Conservation (phyloP, 2,888 invertebrate genomes). For the Drosophila kanekoi region DNA sequence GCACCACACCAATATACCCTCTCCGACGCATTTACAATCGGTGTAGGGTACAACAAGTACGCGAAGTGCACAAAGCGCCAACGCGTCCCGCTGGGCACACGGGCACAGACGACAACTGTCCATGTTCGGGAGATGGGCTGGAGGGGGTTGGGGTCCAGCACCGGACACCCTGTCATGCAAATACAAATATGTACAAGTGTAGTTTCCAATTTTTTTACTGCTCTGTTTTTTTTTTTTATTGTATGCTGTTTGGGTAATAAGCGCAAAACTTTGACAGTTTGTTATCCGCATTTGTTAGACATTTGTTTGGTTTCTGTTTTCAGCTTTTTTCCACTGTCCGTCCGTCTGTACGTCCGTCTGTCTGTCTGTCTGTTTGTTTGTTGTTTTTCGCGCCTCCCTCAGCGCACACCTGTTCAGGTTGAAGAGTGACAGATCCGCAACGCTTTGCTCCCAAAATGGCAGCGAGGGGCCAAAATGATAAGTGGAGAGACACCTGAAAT, state of each 20-base stretch:
- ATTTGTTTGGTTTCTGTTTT: conserved; percentile 39
- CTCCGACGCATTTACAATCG: too few species aligned
- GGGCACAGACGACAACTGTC: conserved; percentile 57
- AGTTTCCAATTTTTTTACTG: conserved; percentile 36
- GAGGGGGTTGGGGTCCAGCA: conserved; percentile 5
- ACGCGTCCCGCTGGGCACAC: conserved; percentile 58
- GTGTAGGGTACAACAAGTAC: conserved; percentile 10
- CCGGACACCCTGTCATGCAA: conserved; percentile 64
- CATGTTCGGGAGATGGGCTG: conserved; percentile 21
- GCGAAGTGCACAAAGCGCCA: conserved; percentile 31
- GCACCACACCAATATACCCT: too few species aligned
- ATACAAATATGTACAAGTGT: conserved; percentile 52
- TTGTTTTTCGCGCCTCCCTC: conserved; percentile 47
- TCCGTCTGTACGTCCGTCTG: neutral
- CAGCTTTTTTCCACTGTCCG: too few species aligned
- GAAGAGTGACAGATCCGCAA: conserved; percentile 55
- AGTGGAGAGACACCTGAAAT: conserved; percentile 50
- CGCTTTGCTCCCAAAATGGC: conserved; percentile 55
- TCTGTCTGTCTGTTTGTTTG: conserved; percentile 5
- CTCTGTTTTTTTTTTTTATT: conserved; percentile 7
- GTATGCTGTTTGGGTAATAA: conserved; percentile 69
- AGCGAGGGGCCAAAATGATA: conserved; percentile 55
- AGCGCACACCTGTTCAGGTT: conserved; percentile 65
- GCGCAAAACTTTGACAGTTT: conserved; percentile 82
- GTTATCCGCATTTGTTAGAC: conserved; percentile 79